A percentile compares a stretch with the other conserved stretches of the same genome.
These are phyloP conservation scores for Carassius carassius DNA, from an alignment of 2,113 vertebrate genomes.

Conservation along the genomic window DNA sequence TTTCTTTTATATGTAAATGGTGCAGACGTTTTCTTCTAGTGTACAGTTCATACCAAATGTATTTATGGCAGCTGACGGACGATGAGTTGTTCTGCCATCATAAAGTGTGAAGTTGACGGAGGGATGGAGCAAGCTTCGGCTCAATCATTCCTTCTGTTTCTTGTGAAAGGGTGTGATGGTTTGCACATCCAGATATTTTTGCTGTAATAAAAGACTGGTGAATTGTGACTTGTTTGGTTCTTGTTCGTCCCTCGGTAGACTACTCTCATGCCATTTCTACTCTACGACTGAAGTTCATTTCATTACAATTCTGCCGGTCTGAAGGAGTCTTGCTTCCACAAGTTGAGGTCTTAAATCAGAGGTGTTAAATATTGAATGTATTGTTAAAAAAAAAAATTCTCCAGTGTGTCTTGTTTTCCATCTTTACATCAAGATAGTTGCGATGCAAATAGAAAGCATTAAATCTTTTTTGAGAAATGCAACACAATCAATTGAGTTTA, in stretches of 20 bases:
- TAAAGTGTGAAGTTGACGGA: neutral
- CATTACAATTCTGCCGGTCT: too few relatives aligned
- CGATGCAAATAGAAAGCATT: too few relatives aligned
- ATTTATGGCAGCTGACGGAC: conserved; percentile 52
- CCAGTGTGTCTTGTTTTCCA: too few relatives aligned
- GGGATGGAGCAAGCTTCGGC: neutral
- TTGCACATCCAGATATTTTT: conserved; percentile 55
- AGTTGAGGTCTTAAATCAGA: too few relatives aligned
- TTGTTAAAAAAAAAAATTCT: too few relatives aligned
- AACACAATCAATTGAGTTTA: too few relatives aligned
- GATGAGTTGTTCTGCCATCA: neutral
- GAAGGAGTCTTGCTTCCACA: too few relatives aligned
- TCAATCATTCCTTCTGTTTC: conserved; percentile 46
- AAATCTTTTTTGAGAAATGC: too few relatives aligned
- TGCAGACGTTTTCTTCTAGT: conserved; percentile 48
- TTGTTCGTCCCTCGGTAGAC: neutral
- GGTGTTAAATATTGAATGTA: too few relatives aligned
- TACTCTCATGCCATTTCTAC: neutral
- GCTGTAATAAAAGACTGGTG: conserved; percentile 58
- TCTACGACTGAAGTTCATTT: neutral
- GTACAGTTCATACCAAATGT: conserved; percentile 60
- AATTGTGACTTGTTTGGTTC: neutral
- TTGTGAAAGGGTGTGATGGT: conserved; percentile 32
- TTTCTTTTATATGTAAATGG: conserved; percentile 51
- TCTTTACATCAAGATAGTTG: too few relatives aligned